Evolutionary conservation across 2,113 vertebrate genomes (phyloP), one percentile per base, ranked within the genome.

Genomic region (Patagioenas fasciata): DNA sequence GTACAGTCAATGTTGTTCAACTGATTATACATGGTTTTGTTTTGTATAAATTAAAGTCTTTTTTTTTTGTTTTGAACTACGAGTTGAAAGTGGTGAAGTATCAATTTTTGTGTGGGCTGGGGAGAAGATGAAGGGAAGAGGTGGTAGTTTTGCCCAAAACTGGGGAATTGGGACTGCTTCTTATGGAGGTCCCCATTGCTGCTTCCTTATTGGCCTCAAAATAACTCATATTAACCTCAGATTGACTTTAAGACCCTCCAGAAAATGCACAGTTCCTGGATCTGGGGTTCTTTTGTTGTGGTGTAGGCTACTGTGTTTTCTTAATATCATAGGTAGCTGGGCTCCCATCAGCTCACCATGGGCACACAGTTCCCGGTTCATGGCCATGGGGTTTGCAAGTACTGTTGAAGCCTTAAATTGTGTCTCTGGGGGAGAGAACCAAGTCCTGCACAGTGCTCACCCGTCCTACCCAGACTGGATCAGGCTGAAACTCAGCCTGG

Each of bases 1-100:
- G 98, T 98, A 98, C 97, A 98, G 97, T 98, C 96, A 92, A 29
- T 42, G 90, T 96, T 71, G 96, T 96, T 97, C 80, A 95, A 85
- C 96, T 84, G 97, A 89, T 95, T 65, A 53, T 50, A 81, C 42
- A 48, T 95, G 85, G 70, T 24, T 96, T 95, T 65, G 61, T 93
- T 97, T 94, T 97, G 85, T 97, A 95, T 96, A 95, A 97, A 97
- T 97, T 92, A 95, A 97, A 95, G 85, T 88, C 28, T 54, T 78
- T 95, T 80, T 95, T 80, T 82, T 47, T 80, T 80, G 89, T 92
- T 95, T 90, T 65, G 73, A 92, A 32, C 60, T 79, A 36, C 54
- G 31, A 2, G 0, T 19, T 54, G 66, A 58, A 51, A 77, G n/a
- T 84, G 56, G 53, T 70, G 10, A 62, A 50, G 60, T 28, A 21